Evolutionary conservation across 2,888 invertebrate species (phyloP).

Genomic region (Sinotaia quadrata): DNA sequence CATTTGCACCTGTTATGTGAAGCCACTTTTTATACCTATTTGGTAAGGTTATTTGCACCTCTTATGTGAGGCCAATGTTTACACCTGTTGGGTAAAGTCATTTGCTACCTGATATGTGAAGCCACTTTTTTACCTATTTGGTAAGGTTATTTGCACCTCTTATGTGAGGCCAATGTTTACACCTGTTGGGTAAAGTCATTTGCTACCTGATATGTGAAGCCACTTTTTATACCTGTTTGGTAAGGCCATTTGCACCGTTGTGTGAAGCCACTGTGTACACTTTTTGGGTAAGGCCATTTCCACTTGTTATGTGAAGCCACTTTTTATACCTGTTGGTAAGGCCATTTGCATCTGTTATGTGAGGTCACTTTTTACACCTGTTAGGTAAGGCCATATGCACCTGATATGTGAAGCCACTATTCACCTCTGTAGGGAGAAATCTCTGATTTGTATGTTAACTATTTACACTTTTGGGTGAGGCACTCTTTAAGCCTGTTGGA

Average conservation of each 20-base stretch:
- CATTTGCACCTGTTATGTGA: not conserved
- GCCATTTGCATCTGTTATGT: not conserved
- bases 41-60: not conserved
- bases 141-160: not conserved
- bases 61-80: not conserved
- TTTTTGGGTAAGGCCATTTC: slow-evolving; percentile 20
- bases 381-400: slow-evolving; percentile 21
- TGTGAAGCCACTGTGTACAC: not conserved
- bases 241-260: not conserved
- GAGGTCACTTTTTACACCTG: not conserved
- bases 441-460: not conserved
- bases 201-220: not conserved
- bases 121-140: not conserved
- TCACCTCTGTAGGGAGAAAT: too few species aligned
- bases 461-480: not conserved
- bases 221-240: not conserved
- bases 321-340: not conserved
- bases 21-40: not conserved
- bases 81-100: slow-evolving; percentile 18
- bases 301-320: not conserved
- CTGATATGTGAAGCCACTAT: not conserved
- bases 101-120: not conserved
- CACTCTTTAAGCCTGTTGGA: too few species aligned
- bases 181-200: slow-evolving; percentile 19
- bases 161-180: not conserved